A percentile compares a stretch with the other conserved stretches of the same genome.
These are phyloP conservation scores for Zhuqinia jingwanae DNA, from an alignment of 2,888 invertebrate genomes.

Conservation along the genomic window DNA sequence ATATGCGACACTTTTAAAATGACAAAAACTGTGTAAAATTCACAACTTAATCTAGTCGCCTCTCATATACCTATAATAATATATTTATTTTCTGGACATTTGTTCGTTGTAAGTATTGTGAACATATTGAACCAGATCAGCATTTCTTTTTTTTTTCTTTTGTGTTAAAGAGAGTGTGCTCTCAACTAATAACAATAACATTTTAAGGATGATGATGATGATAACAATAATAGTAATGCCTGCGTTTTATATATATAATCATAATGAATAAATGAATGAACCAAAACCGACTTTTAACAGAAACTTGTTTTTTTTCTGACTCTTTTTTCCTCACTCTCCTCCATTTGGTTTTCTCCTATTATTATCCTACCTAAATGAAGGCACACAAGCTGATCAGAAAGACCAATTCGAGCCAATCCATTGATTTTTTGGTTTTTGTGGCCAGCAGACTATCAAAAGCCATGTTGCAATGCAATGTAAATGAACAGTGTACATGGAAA, in stretches of 20 bases:
- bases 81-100: no score
- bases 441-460: neutral
- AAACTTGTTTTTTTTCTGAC: slow-evolving; percentile 55
- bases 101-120: no score
- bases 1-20: slow-evolving; percentile 5
- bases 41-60: slow-evolving; percentile 55
- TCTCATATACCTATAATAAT: neutral
- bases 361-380: slow-evolving; percentile 47
- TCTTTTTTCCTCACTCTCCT: slow-evolving; percentile 3
- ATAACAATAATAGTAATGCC: neutral
- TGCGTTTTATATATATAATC: neutral
- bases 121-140: neutral
- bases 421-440: slow-evolving; percentile 50
- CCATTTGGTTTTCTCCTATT: neutral
- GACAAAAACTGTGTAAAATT: slow-evolving; percentile 61
- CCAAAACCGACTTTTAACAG: slow-evolving; percentile 8
- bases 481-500: slow-evolving; percentile 21
- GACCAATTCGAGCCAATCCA: slow-evolving; percentile 28
- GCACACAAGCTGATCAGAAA: slow-evolving; percentile 14
- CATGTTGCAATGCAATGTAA: neutral
- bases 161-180: slow-evolving; percentile 6
- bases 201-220: no score
- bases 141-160: no score
- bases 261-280: neutral
- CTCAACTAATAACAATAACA: slow-evolving; percentile 23